These are phyloP conservation scores for Brachystomella parvula DNA, from an alignment of 1,140 invertebrate species.

Conservation along the genomic window DNA sequence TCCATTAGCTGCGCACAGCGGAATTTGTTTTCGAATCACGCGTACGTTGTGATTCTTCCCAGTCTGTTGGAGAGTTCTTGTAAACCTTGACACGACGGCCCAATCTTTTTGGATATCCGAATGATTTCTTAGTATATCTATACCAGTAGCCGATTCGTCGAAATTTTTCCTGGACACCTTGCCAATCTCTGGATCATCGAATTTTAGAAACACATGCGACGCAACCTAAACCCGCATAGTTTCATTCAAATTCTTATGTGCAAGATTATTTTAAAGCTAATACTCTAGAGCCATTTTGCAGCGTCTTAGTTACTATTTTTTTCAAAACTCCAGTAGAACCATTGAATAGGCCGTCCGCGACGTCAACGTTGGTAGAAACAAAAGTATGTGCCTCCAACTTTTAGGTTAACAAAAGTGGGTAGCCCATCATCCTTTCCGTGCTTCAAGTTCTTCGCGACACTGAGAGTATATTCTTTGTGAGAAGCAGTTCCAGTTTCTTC, in stretches of 20 bases:
- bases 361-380: conserved; percentile 16
- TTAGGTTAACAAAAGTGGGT: neutral
- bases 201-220: neutral
- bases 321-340: neutral
- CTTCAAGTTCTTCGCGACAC: neutral
- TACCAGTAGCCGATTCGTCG: neutral
- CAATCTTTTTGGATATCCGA: neutral
- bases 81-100: neutral
- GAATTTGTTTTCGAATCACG: neutral
- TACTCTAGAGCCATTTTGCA: neutral
- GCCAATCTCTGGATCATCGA: neutral
- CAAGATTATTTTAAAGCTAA: too few species aligned
- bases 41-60: too few species aligned
- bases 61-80: neutral
- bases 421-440: neutral
- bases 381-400: conserved; percentile 15
- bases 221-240: too few species aligned
- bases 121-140: neutral
- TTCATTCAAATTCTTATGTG: too few species aligned
- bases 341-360: conserved; percentile 17
- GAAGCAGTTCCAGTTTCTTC: neutral
- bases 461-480: neutral
- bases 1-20: neutral
- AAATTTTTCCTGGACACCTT: neutral
- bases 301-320: neutral